Percentiles rank a stretch among this genome's conserved stretches.
Evolutionary conservation across 2,888 invertebrate genomes (phyloP).

Genomic region (Bugulina stolonifera): DNA sequence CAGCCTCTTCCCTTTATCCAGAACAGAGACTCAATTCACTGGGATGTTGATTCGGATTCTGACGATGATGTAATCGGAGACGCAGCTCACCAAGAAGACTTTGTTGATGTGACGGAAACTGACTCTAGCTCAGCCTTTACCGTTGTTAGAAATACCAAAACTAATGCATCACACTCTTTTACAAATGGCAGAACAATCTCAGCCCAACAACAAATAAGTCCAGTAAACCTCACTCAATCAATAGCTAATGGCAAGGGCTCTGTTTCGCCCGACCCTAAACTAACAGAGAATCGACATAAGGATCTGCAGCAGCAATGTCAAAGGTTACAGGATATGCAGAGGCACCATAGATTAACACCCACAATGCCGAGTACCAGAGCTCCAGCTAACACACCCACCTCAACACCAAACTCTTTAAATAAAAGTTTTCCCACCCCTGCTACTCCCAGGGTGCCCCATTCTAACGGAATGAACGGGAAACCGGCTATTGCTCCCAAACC

Average conservation of each 20-base stretch:
- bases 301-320: conserved; percentile 18
- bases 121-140: not conserved
- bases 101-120: conserved; percentile 20
- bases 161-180: not conserved
- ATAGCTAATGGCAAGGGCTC: not conserved
- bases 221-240: not conserved
- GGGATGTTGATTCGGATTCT: conserved; percentile 25
- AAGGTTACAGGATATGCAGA: conserved; percentile 23
- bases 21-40: conserved; percentile 26
- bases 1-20: not conserved
- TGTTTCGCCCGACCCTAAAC: not conserved
- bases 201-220: not conserved
- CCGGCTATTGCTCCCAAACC: conserved; percentile 18
- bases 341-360: not conserved
- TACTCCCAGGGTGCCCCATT: not conserved
- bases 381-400: not conserved
- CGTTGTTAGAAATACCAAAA: not conserved
- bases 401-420: not conserved
- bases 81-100: not conserved
- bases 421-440: not conserved
- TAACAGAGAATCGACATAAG: not conserved
- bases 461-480: conserved; percentile 1
- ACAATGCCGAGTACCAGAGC: not conserved
- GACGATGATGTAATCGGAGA: not conserved
- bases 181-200: not conserved